Conservation (phyloP, 2,888 invertebrate species). For the Nephrocerus scutellatus region DNA sequence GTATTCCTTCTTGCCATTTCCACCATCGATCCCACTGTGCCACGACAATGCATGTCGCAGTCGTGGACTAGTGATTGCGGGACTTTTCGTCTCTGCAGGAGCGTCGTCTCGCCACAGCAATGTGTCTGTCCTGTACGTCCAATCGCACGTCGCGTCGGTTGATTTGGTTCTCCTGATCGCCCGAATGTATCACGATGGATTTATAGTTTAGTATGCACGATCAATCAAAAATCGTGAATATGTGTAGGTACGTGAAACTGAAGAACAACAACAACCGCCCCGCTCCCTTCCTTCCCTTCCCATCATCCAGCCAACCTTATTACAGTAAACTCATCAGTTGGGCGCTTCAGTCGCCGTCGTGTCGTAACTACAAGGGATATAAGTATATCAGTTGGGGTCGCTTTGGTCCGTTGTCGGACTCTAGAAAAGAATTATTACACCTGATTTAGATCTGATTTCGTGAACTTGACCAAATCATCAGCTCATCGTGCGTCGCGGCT, state of each 20-base stretch:
- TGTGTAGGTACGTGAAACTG: constrained; percentile 25
- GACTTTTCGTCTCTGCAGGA: too few species aligned
- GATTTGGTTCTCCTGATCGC: constrained; percentile 49
- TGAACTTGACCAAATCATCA: constrained; percentile 17
- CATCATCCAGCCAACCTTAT: too few species aligned
- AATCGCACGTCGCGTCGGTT: too few species aligned
- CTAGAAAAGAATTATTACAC: constrained; percentile 49
- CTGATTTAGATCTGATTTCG: constrained; percentile 46
- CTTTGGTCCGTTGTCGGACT: background rate
- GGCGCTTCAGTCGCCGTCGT: constrained; percentile 21
- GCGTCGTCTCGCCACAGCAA: too few species aligned
- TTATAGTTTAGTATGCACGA: constrained; percentile 49
- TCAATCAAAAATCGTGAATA: constrained; percentile 48
- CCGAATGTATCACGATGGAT: constrained; percentile 49
- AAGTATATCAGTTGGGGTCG: too few species aligned
- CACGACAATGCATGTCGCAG: too few species aligned
- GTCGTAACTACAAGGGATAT: too few species aligned
- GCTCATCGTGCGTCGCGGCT: constrained; percentile 16
- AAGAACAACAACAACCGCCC: constrained; percentile 1
- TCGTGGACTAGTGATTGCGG: too few species aligned
- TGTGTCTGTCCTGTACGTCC: too few species aligned
- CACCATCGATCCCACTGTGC: too few species aligned
- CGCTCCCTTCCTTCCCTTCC: too few species aligned
- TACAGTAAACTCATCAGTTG: constrained; percentile 35
- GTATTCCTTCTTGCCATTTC: too few species aligned